These are phyloP conservation scores for Parapsyche elsis DNA, from an alignment of 1,140 invertebrate species.

Conservation along the genomic window DNA sequence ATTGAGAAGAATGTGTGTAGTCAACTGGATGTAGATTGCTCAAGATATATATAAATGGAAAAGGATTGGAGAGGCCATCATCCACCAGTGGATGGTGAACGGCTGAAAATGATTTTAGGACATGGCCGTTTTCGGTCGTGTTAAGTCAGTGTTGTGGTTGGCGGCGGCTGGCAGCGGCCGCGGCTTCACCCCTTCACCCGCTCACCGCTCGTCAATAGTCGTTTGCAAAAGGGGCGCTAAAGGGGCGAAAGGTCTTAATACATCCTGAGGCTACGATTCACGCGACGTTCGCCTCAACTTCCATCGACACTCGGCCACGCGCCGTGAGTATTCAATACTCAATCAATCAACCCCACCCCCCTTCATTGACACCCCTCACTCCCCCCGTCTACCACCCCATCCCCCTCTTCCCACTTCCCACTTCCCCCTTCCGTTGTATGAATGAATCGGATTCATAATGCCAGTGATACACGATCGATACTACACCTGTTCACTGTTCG, in stretches of 20 bases:
- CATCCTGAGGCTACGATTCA: background rate
- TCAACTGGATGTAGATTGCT: too few species aligned
- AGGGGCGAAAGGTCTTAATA: background rate
- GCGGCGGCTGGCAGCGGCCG: slow-evolving; percentile 11
- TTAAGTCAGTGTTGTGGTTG: slow-evolving; percentile 5
- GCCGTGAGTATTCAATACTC: too few species aligned
- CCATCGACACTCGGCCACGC: background rate
- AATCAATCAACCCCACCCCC: too few species aligned
- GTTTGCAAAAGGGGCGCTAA: background rate
- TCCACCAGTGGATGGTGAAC: too few species aligned
- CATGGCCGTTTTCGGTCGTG: background rate
- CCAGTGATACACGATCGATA: background rate
- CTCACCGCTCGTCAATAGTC: background rate
- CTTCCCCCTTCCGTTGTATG: background rate
- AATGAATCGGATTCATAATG: background rate
- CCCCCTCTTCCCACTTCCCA: background rate
- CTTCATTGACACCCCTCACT: background rate
- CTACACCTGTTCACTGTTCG: background rate
- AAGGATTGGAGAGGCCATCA: too few species aligned
- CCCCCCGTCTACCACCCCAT: background rate
- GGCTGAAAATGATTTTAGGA: background rate
- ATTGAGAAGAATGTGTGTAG: too few species aligned
- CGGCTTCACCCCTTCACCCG: background rate
- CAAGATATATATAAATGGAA: too few species aligned
- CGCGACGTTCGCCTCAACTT: too few species aligned